These are phyloP conservation scores for Acanthis flammea DNA, from an alignment of 2,797 vertebrate genomes.

Conservation along the genomic window DNA sequence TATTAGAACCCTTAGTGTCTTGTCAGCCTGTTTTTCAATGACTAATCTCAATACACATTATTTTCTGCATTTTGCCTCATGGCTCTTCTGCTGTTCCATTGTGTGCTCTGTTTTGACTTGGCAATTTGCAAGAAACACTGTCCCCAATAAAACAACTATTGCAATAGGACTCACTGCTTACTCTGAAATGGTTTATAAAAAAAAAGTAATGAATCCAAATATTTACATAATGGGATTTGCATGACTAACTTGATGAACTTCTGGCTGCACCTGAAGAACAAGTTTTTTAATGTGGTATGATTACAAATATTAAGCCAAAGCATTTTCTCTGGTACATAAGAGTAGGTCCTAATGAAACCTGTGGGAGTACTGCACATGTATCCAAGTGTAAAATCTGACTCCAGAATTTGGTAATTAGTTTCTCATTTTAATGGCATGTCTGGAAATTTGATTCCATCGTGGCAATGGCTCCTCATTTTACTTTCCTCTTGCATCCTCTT, in stretches of 20 bases:
- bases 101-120: background rate
- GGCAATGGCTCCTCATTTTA: background rate
- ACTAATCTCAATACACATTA: background rate
- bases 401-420: background rate
- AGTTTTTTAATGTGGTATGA: slow-evolving; percentile 10
- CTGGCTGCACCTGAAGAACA: slow-evolving; percentile 45
- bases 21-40: background rate
- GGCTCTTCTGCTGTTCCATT: background rate
- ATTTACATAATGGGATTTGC: slow-evolving; percentile 35
- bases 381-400: background rate
- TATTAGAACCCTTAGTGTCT: background rate
- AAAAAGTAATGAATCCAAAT: background rate
- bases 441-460: background rate
- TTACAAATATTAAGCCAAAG: background rate
- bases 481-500: background rate
- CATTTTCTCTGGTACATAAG: background rate
- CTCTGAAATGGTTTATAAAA: background rate
- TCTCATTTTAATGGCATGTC: background rate
- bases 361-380: background rate
- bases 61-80: background rate
- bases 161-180: background rate
- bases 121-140: background rate
- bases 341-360: background rate
- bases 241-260: background rate
- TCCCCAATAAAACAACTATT: background rate